A percentile compares a stretch with the other conserved stretches of the same genome.
These are phyloP conservation scores for Eurytoma californica DNA, from an alignment of 2,888 invertebrate genomes.

Conservation along the genomic window DNA sequence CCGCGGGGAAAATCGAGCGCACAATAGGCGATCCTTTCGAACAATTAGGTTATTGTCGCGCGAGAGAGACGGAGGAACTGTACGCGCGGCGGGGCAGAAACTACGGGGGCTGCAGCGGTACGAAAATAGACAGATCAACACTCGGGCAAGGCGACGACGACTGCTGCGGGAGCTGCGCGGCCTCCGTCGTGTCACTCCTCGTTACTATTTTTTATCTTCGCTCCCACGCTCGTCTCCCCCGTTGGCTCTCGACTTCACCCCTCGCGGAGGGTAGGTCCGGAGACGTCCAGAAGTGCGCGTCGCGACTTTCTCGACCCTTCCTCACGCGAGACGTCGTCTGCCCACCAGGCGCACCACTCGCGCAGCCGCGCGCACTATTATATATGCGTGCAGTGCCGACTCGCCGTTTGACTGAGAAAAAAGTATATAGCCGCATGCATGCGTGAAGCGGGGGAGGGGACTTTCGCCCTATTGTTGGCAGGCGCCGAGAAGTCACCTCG, in stretches of 20 bases:
- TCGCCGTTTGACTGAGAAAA: neutral
- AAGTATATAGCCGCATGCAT: neutral
- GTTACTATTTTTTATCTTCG: neutral
- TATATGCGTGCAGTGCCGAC: neutral
- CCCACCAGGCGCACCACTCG: neutral
- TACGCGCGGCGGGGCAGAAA: constrained; percentile 8
- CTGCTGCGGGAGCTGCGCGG: neutral
- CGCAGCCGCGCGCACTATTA: neutral
- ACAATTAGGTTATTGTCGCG: constrained; percentile 44
- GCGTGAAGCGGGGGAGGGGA: neutral
- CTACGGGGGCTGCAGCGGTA: constrained; percentile 2
- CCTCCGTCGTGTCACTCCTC: neutral
- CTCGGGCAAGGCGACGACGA: constrained; percentile 14
- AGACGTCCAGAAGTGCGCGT: neutral
- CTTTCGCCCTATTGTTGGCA: too few relatives aligned
- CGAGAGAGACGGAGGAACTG: neutral
- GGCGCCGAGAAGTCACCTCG: constrained; percentile 1
- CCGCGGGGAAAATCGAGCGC: neutral
- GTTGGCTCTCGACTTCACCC: neutral
- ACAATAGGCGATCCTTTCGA: constrained; percentile 5
- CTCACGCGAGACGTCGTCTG: constrained; percentile 1
- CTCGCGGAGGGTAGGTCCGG: neutral
- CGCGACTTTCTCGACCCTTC: neutral
- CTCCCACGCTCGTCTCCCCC: neutral
- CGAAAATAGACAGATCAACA: constrained; percentile 52